Evolutionary conservation across 2,797 vertebrate genomes (phyloP), one percentile per base, ranked within the genome.

Genomic region (Dendrocincla fuliginosa): DNA sequence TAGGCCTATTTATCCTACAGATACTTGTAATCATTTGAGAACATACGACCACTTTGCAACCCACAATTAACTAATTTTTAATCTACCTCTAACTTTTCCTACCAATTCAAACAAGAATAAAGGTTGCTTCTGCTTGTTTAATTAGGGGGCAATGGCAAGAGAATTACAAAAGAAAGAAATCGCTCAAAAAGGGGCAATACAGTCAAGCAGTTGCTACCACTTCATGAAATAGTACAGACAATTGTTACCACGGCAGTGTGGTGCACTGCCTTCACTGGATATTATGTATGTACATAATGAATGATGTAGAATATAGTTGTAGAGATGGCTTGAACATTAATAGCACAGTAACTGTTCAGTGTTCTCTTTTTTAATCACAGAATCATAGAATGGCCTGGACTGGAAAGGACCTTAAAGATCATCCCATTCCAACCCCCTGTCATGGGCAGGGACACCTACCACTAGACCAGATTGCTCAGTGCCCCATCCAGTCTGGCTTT

Each of bases 261-360:
- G 27, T 16, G 13, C n/a, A 11, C 1, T 64, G 27, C 56, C 28
- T 67, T 63, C 55, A 12, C 19, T 30, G 30, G 30, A 1, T 37
- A 59, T 35, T 11, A 37, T 3, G 1, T 7, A 46, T 1, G 7
- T 12, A 19, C 16, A 19, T 11, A 32, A 46, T 8, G 9, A 77
- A 18, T 10, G 5, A 71, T 6, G 28, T 5, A 57, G 42, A 53
- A 74, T 4, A 61, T 5, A 50, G 37, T 3, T 68, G 44, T 46
- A 52, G 70, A 53, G 35, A 71, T 23, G 20, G 46, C 33, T 84
- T 55, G 55, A 67, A 18, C 16, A 37, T 24, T 14, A 67, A 46
- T 0, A 53, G 30, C 32, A 44, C 4, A 4, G 11, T n/a, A 67
- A 52, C n/a, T 1, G 2, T 5, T 77, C 49, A 23, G 23, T 5